Evolutionary conservation across 2,797 vertebrate genomes (phyloP).

Genomic region (Platalea minor): DNA sequence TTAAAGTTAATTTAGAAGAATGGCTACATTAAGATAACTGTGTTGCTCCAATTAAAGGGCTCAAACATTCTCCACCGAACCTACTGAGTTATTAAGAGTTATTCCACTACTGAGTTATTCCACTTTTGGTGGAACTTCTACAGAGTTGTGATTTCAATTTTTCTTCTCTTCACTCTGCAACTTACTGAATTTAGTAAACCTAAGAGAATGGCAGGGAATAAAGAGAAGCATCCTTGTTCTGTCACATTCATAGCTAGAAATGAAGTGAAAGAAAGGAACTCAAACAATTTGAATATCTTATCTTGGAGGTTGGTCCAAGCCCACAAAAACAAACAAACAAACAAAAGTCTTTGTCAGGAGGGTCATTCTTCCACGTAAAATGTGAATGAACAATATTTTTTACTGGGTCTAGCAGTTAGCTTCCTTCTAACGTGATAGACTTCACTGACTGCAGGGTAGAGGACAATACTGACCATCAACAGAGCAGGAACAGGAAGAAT

Average conservation of each 20-base stretch:
- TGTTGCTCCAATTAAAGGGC: not conserved
- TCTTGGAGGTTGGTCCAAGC: not conserved
- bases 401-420: not conserved
- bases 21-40: not conserved
- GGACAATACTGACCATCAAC: not conserved
- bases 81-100: not conserved
- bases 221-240: not conserved
- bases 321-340: not conserved
- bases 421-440: not conserved
- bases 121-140: not conserved
- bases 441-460: not conserved
- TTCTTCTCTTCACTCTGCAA: not conserved
- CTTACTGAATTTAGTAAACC: not conserved
- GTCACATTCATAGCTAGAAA: not conserved
- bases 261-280: not conserved
- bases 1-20: conserved; percentile 44
- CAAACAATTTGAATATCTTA: not conserved
- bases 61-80: not conserved
- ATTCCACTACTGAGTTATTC: not conserved
- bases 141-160: not conserved
- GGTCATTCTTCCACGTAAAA: not conserved
- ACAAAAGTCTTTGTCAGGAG: not conserved
- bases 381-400: not conserved
- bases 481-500: not conserved
- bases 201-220: not conserved